Conservation (phyloP, 2,797 vertebrate species). For the Alosa sapidissima region DNA sequence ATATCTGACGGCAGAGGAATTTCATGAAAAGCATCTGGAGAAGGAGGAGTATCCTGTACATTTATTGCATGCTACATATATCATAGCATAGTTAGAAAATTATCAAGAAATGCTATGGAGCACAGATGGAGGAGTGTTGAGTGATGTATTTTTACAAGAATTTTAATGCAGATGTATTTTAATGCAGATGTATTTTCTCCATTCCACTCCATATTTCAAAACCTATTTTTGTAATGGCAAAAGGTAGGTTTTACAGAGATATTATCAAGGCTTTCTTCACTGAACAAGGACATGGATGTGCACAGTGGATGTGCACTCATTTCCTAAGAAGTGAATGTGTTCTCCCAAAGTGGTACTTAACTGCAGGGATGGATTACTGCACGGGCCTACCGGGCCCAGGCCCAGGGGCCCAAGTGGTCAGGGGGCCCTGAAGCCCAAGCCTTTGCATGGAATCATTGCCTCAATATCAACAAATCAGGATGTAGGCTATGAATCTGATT, state of each 20-base stretch:
- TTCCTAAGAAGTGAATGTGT: constrained; percentile 6
- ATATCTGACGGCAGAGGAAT: not conserved
- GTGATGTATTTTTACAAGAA: constrained; percentile 4
- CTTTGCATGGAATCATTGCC: too few relatives aligned
- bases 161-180: constrained; percentile 6
- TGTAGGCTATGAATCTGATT: too few relatives aligned
- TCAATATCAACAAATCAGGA: too few relatives aligned
- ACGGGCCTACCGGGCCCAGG: too few relatives aligned
- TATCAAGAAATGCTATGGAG: not conserved
- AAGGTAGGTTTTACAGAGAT: not conserved
- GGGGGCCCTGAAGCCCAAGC: too few relatives aligned
- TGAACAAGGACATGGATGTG: not conserved
- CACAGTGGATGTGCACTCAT: constrained; percentile 3
- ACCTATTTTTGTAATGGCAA: constrained; percentile 15
- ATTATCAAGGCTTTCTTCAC: not conserved
- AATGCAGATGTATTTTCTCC: not conserved
- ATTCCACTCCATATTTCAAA: not conserved
- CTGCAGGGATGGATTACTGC: too few relatives aligned
- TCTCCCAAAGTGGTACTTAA: constrained; percentile 16
- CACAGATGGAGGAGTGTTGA: not conserved
- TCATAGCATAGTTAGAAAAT: not conserved
- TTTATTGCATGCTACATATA: not conserved
- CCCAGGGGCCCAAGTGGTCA: too few relatives aligned
- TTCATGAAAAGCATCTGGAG: not conserved
- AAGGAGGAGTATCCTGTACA: not conserved